A percentile compares a stretch with the other conserved stretches of the same genome.
These are phyloP conservation scores for Himantopus leucocephalus DNA, from an alignment of 2,113 vertebrate genomes.

Conservation along the genomic window DNA sequence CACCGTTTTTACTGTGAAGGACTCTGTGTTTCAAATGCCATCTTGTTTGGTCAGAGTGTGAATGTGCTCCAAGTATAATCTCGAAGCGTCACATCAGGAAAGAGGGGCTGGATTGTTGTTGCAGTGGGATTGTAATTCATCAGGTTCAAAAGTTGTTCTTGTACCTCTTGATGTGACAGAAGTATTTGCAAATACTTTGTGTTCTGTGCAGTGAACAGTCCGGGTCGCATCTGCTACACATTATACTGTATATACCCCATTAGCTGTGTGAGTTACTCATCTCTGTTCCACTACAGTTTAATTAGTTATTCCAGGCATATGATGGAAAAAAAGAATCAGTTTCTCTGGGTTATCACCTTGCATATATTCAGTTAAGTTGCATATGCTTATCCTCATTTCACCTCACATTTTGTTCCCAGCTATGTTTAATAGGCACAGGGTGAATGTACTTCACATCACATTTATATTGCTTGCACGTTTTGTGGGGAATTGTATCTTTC, in stretches of 20 bases:
- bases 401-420: neutral
- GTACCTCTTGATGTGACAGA: neutral
- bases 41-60: neutral
- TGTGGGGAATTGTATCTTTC: neutral
- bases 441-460: neutral
- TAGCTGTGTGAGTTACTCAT: neutral
- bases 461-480: neutral
- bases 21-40: neutral
- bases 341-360: neutral
- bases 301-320: neutral
- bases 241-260: neutral
- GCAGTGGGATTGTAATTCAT: neutral
- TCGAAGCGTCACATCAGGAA: neutral
- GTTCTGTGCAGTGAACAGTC: neutral
- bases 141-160: neutral
- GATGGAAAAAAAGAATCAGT: neutral
- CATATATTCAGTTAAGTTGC: neutral
- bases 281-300: neutral
- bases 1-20: fast-evolving
- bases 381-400: neutral
- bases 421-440: neutral
- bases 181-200: neutral
- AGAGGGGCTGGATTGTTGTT: neutral
- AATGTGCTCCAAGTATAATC: neutral
- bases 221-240: neutral